phyloP scores from a whole-genome alignment of 2,888 invertebrate genomes.

The Desoria tigrina region DNA sequence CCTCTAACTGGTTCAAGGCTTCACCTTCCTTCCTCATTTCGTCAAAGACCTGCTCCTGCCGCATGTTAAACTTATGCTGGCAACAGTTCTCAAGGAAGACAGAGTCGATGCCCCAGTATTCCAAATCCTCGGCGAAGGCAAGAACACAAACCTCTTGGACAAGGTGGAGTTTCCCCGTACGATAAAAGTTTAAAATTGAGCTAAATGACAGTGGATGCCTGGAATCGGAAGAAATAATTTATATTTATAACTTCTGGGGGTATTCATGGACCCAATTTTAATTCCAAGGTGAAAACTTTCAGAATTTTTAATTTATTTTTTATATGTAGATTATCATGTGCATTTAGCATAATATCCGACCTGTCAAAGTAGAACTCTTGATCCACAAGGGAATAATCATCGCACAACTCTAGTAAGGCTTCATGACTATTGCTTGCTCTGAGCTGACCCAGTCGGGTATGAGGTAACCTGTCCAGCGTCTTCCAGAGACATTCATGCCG shows the following conservation, averaged over 20 bases:
- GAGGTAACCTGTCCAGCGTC: conserved; percentile 86
- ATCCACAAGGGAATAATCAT: conserved; percentile 93
- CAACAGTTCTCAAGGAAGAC: conserved; percentile 41
- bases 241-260: not conserved
- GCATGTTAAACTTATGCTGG: conserved; percentile 37
- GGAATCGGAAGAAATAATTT: not conserved
- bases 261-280: too few relatives aligned
- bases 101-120: conserved; percentile 46
- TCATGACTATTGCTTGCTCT: conserved; percentile 95
- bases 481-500: conserved; percentile 72
- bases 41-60: conserved; percentile 41
- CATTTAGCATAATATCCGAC: too few relatives aligned
- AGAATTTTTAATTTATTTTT: not conserved
- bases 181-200: conserved; percentile 95
- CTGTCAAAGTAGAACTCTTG: conserved; percentile 99
- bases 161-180: conserved; percentile 95
- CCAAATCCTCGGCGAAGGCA: conserved; percentile 44
- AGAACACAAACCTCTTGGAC: conserved; percentile 59
- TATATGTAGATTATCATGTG: too few relatives aligned
- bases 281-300: not conserved
- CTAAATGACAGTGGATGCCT: conserved; percentile 61
- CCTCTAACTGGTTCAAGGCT: conserved; percentile 86
- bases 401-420: conserved; percentile 90
- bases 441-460: conserved; percentile 87
- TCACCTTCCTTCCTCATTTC: conserved; percentile 60